These are phyloP conservation scores for Urophycis tenuis DNA, from an alignment of 2,797 vertebrate genomes.

Conservation along the genomic window DNA sequence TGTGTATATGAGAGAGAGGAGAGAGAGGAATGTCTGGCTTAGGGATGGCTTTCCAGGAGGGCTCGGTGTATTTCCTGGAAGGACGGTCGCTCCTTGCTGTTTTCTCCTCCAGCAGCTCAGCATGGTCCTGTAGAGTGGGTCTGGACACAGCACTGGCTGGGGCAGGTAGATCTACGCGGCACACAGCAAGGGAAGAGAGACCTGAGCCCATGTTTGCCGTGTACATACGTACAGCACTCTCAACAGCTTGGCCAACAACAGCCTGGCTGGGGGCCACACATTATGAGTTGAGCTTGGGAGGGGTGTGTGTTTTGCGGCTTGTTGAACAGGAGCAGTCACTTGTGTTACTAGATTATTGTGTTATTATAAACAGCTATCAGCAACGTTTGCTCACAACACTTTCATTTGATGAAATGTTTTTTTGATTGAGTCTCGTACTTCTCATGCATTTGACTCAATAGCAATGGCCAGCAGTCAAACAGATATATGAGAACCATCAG, in stretches of 20 bases:
- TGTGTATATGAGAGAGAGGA: conserved; percentile 35
- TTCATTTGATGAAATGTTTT: too few species aligned
- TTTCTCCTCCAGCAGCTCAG: conserved; percentile 96
- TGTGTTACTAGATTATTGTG: too few species aligned
- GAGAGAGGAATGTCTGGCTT: neutral
- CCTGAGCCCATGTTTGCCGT: neutral
- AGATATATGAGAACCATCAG: neutral
- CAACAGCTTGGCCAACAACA: too few species aligned
- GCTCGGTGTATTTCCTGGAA: conserved; percentile 88
- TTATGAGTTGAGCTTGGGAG: too few species aligned
- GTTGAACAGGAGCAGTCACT: too few species aligned
- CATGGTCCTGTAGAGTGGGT: conserved; percentile 95
- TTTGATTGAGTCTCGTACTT: neutral
- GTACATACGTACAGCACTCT: neutral
- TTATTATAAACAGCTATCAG: too few species aligned
- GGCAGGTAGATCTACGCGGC: conserved; percentile 83
- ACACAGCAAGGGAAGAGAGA: neutral
- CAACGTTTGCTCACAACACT: too few species aligned
- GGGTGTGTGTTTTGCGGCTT: too few species aligned
- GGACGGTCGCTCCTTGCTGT: conserved; percentile 86
- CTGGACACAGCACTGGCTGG: conserved; percentile 86
- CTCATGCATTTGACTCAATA: neutral
- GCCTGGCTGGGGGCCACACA: too few species aligned
- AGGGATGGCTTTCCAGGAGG: conserved; percentile 72
- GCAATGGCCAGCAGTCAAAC: neutral